phyloP scores from a whole-genome alignment of 2,888 invertebrate genomes.

The Drosophila macrospina region DNA sequence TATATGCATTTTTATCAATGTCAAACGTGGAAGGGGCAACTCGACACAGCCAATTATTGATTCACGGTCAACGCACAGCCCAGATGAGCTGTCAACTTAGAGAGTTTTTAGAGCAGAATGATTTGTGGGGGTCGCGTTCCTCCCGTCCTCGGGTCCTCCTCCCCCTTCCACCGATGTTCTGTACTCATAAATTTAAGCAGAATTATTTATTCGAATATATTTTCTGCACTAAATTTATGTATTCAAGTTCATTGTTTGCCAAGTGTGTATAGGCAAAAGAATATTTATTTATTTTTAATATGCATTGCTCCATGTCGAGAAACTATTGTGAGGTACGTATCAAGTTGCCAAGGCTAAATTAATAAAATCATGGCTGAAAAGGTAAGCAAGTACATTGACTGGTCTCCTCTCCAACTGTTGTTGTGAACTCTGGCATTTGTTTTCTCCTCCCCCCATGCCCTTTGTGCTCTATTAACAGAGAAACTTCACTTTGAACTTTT shows the following conservation, averaged over 20 bases:
- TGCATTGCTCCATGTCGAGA: slow-evolving; percentile 15
- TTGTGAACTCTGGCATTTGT: slow-evolving; percentile 62
- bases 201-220: slow-evolving; percentile 46
- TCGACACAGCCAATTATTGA: slow-evolving; percentile 49
- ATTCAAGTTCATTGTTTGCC: slow-evolving; percentile 69
- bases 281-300: slow-evolving; percentile 57
- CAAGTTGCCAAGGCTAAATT: slow-evolving; percentile 25
- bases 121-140: slow-evolving; percentile 43
- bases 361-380: slow-evolving; percentile 10
- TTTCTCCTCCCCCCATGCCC: not conserved
- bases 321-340: slow-evolving; percentile 47
- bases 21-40: slow-evolving; percentile 36
- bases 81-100: slow-evolving; percentile 42
- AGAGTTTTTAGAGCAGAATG: slow-evolving; percentile 21
- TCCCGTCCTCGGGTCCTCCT: too few relatives aligned
- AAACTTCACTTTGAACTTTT: slow-evolving; percentile 51
- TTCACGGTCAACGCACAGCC: slow-evolving; percentile 57
- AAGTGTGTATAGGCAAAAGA: slow-evolving; percentile 19
- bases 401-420: not conserved
- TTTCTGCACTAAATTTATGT: slow-evolving; percentile 45
- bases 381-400: slow-evolving; percentile 38
- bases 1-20: slow-evolving; percentile 41
- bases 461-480: slow-evolving; percentile 22
- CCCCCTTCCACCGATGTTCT: too few relatives aligned
- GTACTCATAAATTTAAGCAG: slow-evolving; percentile 24